Base-by-base conservation (phyloP, 1,140 invertebrate genomes). In the Apis laboriosa region DNA sequence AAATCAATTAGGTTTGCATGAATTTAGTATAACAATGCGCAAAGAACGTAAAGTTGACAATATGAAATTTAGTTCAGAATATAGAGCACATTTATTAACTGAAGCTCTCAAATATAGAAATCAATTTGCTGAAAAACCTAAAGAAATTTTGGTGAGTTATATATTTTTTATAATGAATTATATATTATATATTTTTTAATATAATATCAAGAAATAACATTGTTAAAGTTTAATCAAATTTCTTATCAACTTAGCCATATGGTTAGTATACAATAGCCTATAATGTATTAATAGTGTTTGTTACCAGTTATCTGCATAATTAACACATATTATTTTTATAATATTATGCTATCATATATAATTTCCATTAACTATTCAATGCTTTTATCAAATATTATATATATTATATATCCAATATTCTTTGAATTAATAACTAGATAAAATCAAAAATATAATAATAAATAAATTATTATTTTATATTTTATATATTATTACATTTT, bases 11-110 rank as follows among this genome's bases (percentile, higher is more conserved):
- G 94, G 95, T 90, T 93, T 93, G 87, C 83, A 95, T 92, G 97
- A 99, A 93, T 99, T 99, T 92, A 95, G 96, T 80, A 96, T 99
- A 81, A 97, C 96, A 11, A 97, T 98, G 94, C 97, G 97, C 85
- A 99, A 98, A 92, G 97, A 98, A 58, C 96, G 97, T 93, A 99
- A 99, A 95, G 95, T 96, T 71, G 99, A 99, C 91, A 97, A 97
- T 24, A 99, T 99, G 97, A 97, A 97, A 91, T 99, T 99, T 93
- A 99, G 98, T n/a, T 98, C 98, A 9, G 99, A 99, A 91, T 97
- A 98, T 92, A 96, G 99, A 91, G 96, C 97, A 79, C 96, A 99
- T 86, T 96, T 99, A 85, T 94, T 99, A 43, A 99, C 98, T 21
- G 97, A 99, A 90, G 97, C 98, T 85, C 95, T 99, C 72, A 97